Base-by-base conservation (phyloP, 2,888 invertebrate genomes). In the Ditula angustiorana region DNA sequence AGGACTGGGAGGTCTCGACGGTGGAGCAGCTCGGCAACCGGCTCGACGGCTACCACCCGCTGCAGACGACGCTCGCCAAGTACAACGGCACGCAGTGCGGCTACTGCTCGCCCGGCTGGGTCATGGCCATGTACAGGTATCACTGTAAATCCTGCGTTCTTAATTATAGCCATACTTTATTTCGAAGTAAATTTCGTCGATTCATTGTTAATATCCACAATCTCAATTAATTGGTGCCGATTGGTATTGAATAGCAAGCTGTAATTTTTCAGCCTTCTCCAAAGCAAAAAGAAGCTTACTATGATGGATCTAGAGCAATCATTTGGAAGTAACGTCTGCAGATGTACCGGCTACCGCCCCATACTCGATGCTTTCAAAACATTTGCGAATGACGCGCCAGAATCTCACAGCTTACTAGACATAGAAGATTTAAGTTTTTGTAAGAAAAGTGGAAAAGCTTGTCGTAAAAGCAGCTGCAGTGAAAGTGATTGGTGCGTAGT, bases 341-440 rank as follows among this genome's bases (percentile, higher is more conserved):
- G 96, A 35, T 96, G 96, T 78, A 96, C 96, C 0, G 96, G 96
- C 0, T 96, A 96, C 76, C 90, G 96, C 7, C 94, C 96, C 0
- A 96, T 97, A 56, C 80, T 96, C 44, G 96, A 96, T 74, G 94
- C 96, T 1, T 96, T 96, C 83, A 96, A 96, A 79, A 94, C 95
- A 0, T 95, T 96, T 70, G 95, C 95, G 0, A 85, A 76, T 2
- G 95, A 95, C 72, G 93, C 94, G 11, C 87, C 93, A 0, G 64
- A 75, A 44, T 53, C 69, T n/a, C 78, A 89, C 21, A 82, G 84
- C 52, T 85, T 94, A 30, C 56, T 79, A 0, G 95, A 92, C 37
- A 88, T 92, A 24, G 91, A 92, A 76, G 90, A 91, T 30, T 65
- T 90, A 0, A 72, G 66, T 11, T 70, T 74, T 44, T 86, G 82